Base-by-base conservation (phyloP, 92 coral and sea anemone genomes). In the Heteractis magnifica region DNA sequence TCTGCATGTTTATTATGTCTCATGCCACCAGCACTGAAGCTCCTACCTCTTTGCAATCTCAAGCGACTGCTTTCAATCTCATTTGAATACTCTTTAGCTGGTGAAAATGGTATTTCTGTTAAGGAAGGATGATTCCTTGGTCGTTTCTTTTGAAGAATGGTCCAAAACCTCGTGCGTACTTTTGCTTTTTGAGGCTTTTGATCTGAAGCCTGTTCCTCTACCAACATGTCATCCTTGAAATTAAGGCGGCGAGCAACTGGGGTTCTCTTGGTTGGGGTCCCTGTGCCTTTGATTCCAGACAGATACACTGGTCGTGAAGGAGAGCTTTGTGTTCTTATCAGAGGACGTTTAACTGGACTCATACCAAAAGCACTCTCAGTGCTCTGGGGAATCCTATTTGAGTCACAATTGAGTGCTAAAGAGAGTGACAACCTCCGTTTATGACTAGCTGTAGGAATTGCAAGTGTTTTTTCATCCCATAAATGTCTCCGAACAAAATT, bases 171-270 rank as follows among this genome's bases (percentile, higher is more conserved):
- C 19, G 3, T 34, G 3, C 87, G 79, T 26, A 87, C 77, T 77
- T 88, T 93, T 26, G 83, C 90, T 86, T 91, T 91, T 11, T 89
- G 94, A 5, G 97, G 91, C 10, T 78, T 87, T 68, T 90, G 86
- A 77, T 89, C 84, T 11, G 79, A 53, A 65, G 52, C 88, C 8
- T 59, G 60, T 18, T 89, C 41, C 4, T 85, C 89, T 48, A 90
- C 84, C 3, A 92, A 90, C 93, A 93, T 89, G 80, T 93, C 97
- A 76, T 93, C 97, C 80, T 91, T 89, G 65, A 93, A 93, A 21
- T 89, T 88, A 6, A 90, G 84, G 12, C 90, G 86, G 23, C 92
- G 79, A 7, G 86, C 91, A 10, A 82, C 65, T 20, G 87, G 87
- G 3, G 82, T 52, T 51, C 72, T 84, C 14, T 59, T 74, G 15